phyloP scores from a whole-genome alignment of 2,888 invertebrate genomes.

The Saturnia japonica region DNA sequence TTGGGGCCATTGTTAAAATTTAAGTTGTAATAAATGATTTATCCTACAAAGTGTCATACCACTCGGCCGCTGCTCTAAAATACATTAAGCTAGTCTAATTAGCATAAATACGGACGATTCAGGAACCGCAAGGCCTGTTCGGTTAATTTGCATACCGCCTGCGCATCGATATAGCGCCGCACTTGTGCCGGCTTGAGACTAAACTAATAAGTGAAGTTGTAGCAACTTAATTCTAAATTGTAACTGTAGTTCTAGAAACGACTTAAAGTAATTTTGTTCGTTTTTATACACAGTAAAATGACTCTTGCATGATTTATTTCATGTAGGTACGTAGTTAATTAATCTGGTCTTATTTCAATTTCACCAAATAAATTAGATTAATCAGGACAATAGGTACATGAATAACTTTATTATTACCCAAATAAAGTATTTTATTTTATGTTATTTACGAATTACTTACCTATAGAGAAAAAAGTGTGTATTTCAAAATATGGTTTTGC shows the following conservation, averaged over 20 bases:
- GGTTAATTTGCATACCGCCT: conserved; percentile 11
- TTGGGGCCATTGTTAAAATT: too few species aligned
- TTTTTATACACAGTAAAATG: neutral
- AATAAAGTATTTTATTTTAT: too few species aligned
- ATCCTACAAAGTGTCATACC: too few species aligned
- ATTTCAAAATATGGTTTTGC: neutral
- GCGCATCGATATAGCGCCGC: conserved; percentile 1
- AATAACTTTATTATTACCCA: too few species aligned
- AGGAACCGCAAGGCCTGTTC: conserved; percentile 19
- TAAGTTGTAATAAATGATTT: too few species aligned
- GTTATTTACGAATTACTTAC: neutral
- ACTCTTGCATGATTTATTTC: neutral
- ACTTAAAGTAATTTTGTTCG: neutral
- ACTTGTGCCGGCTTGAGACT: neutral
- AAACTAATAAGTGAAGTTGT: neutral
- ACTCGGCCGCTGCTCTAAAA: conserved; percentile 27
- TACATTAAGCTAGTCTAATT: conserved; percentile 30
- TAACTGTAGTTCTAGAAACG: neutral
- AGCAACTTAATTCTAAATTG: conserved; percentile 3
- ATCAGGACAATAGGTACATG: too few species aligned
- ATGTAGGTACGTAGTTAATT: neutral
- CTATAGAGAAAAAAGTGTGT: neutral
- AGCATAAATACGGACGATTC: conserved; percentile 28
- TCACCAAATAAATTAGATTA: neutral
- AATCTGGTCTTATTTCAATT: neutral